Evolutionary conservation across 2,797 vertebrate genomes (phyloP).

Genomic region (Streptopelia turtur): DNA sequence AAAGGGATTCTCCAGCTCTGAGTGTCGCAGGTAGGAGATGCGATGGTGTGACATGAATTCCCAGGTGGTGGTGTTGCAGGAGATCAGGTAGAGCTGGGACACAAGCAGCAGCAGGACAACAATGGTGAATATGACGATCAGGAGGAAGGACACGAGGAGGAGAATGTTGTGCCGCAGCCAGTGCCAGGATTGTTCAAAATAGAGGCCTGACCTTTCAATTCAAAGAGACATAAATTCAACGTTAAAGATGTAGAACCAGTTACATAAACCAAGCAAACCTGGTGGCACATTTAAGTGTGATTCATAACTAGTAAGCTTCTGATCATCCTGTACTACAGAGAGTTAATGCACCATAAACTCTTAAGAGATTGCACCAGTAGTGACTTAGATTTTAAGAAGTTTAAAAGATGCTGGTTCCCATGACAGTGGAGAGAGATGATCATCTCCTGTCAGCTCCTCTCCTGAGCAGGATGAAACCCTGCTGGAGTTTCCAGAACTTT

Average conservation of each 20-base stretch:
- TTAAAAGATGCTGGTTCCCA: neutral
- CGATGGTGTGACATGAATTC: conserved; percentile 95
- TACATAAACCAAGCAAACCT: neutral
- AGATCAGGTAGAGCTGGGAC: conserved; percentile 92
- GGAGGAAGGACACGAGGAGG: conserved; percentile 80
- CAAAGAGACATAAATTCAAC: neutral
- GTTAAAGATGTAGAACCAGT: neutral
- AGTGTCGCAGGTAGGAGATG: conserved; percentile 93
- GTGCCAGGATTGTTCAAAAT: conserved; percentile 77
- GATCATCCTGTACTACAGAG: neutral
- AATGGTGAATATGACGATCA: conserved; percentile 79
- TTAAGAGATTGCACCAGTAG: neutral
- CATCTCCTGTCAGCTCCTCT: neutral
- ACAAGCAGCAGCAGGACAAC: conserved; percentile 87
- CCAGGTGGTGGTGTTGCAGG: conserved; percentile 94
- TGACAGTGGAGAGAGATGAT: neutral
- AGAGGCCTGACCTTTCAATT: conserved; percentile 88
- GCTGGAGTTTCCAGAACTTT: neutral
- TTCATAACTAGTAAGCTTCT: neutral
- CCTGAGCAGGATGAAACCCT: neutral
- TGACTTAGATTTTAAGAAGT: neutral
- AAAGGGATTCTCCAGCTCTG: conserved; percentile 88
- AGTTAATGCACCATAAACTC: neutral
- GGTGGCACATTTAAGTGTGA: neutral
- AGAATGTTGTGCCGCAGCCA: conserved; percentile 86